Evolutionary conservation across 2,797 vertebrate species (phyloP).

Genomic region (Tangara arthus): DNA sequence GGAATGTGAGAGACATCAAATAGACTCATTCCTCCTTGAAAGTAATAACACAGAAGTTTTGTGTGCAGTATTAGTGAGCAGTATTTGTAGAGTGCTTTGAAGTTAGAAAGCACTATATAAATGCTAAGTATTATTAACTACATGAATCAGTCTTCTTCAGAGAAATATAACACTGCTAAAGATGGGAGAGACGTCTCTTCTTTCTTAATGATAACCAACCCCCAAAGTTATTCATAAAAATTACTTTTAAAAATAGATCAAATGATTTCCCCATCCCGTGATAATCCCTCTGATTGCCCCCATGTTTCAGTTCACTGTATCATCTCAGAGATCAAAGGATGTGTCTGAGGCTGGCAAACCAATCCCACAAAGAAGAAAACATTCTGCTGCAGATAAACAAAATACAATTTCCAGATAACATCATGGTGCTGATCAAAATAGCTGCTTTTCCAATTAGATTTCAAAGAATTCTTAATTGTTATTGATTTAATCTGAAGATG

Average conservation of each 20-base stretch:
- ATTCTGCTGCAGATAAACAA: slow-evolving; percentile 62
- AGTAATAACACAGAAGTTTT: not conserved
- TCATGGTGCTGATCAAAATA: slow-evolving; percentile 61
- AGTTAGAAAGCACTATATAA: slow-evolving; percentile 15
- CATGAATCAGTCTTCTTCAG: slow-evolving; percentile 50
- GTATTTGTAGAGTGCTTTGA: slow-evolving; percentile 37
- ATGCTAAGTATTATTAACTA: slow-evolving; percentile 49
- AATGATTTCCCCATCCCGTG: slow-evolving; percentile 40
- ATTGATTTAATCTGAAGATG: slow-evolving; percentile 69
- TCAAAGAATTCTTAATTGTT: slow-evolving; percentile 70
- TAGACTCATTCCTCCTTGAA: not conserved
- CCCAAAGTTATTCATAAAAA: slow-evolving; percentile 57
- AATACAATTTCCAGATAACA: slow-evolving; percentile 71
- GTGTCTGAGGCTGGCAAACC: slow-evolving; percentile 43
- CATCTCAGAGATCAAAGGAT: slow-evolving; percentile 65
- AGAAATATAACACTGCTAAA: slow-evolving; percentile 34
- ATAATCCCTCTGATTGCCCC: slow-evolving; percentile 61
- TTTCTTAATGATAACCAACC: slow-evolving; percentile 54
- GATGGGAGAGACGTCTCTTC: slow-evolving; percentile 23
- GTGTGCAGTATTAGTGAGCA: not conserved
- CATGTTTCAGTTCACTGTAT: slow-evolving; percentile 61
- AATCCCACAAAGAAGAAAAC: slow-evolving; percentile 41
- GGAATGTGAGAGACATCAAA: not conserved
- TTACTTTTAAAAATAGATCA: slow-evolving; percentile 67
- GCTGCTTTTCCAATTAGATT: slow-evolving; percentile 67